Conservation (phyloP, 2,113 vertebrate species). For the Ginglymostoma cirratum region DNA sequence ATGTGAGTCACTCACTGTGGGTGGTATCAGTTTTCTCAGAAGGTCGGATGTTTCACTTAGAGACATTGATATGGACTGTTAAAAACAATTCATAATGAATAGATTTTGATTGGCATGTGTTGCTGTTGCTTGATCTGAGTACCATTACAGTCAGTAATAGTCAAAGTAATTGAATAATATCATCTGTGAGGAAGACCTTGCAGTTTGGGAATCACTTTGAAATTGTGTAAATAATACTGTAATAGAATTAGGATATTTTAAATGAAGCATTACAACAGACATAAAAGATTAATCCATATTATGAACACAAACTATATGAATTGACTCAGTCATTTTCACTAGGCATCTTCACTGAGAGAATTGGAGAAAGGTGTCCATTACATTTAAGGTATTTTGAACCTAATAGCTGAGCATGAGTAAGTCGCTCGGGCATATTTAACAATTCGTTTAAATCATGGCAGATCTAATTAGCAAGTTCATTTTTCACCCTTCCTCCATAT, state of each 20-base stretch:
- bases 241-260: neutral
- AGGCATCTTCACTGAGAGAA: neutral
- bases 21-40: neutral
- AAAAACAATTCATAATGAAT: neutral
- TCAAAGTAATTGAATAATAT: neutral
- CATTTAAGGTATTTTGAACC: neutral
- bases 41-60: neutral
- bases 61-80: neutral
- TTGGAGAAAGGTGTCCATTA: neutral
- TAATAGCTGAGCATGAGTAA: neutral
- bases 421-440: neutral
- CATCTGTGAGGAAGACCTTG: neutral
- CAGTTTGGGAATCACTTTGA: neutral
- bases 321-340: neutral
- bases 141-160: neutral
- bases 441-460: neutral
- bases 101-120: neutral
- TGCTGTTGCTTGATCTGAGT: neutral
- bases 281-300: neutral
- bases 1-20: neutral
- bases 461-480: neutral
- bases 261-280: neutral
- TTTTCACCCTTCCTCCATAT: neutral
- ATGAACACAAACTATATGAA: neutral
- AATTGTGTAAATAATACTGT: neutral